Evolutionary conservation across 2,113 vertebrate genomes (phyloP).

Genomic region (Lucifuga dentata): DNA sequence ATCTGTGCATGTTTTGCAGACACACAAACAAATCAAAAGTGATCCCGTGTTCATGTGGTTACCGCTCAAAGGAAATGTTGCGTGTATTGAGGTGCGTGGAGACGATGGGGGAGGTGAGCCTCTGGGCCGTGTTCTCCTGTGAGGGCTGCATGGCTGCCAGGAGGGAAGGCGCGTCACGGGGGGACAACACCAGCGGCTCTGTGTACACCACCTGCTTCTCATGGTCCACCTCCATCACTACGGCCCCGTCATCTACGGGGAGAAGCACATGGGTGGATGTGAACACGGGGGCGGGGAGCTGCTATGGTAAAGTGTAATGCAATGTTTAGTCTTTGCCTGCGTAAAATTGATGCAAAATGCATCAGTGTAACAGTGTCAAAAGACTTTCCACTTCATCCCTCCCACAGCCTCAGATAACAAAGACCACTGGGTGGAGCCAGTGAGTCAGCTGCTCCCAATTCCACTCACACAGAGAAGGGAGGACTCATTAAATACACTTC

Average conservation of each 20-base stretch:
- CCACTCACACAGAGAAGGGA: not conserved
- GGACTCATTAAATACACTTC: constrained; percentile 10
- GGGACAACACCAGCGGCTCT: constrained; percentile 87
- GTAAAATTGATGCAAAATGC: too few relatives aligned
- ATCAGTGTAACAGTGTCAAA: too few relatives aligned
- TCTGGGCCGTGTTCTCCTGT: constrained; percentile 92
- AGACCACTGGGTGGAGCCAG: constrained; percentile 6
- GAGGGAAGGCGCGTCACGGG: constrained; percentile 89
- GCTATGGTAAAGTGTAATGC: too few relatives aligned
- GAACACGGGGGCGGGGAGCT: not conserved
- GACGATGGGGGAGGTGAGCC: constrained; percentile 93
- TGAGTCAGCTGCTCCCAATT: constrained; percentile 1
- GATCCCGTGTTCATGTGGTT: not conserved
- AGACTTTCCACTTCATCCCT: too few relatives aligned
- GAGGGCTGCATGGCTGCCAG: constrained; percentile 94
- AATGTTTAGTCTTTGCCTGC: too few relatives aligned
- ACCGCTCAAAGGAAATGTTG: constrained; percentile 96
- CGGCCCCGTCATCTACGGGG: constrained; percentile 87
- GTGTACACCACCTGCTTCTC: constrained; percentile 97
- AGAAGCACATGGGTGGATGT: not conserved
- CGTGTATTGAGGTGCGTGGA: constrained; percentile 96
- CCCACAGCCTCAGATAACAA: too few relatives aligned
- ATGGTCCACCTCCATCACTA: constrained; percentile 98
- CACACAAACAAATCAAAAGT: not conserved
- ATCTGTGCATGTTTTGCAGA: too few relatives aligned